A percentile compares a stretch with the other conserved stretches of the same genome.
These are phyloP conservation scores for Drosophila micromelanica DNA, from an alignment of 1,140 invertebrate species.

Conservation along the genomic window DNA sequence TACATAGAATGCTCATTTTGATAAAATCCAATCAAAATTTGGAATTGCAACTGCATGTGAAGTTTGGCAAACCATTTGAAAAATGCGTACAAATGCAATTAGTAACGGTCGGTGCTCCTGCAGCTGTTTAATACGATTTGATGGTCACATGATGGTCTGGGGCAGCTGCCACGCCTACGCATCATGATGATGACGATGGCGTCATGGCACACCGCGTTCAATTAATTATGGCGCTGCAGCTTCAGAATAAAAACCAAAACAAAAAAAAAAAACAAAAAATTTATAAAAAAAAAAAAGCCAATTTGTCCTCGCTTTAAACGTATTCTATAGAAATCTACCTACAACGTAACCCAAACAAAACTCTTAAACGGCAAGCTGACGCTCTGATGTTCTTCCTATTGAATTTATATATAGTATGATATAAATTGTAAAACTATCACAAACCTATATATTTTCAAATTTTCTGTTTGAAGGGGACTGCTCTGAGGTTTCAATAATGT, in stretches of 20 bases:
- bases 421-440: too few species aligned
- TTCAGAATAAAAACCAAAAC: conserved; percentile 19
- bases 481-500: too few species aligned
- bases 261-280: neutral
- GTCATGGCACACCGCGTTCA: conserved; percentile 28
- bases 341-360: neutral
- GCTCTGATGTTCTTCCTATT: neutral
- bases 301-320: conserved; percentile 43
- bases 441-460: too few species aligned
- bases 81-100: conserved; percentile 57
- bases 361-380: neutral
- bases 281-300: conserved; percentile 19
- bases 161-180: conserved; percentile 6
- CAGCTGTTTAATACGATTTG: conserved; percentile 45
- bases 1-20: neutral
- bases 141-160: conserved; percentile 13
- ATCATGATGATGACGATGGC: conserved; percentile 7
- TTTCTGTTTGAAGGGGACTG: too few species aligned
- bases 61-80: conserved; percentile 39
- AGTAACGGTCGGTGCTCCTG: conserved; percentile 16
- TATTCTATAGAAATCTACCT: conserved; percentile 41
- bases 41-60: conserved; percentile 19
- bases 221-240: conserved; percentile 54
- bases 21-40: conserved; percentile 61
- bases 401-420: neutral